phyloP scores from a whole-genome alignment of 2,113 vertebrate species.

The Grammomys dolichurus region DNA sequence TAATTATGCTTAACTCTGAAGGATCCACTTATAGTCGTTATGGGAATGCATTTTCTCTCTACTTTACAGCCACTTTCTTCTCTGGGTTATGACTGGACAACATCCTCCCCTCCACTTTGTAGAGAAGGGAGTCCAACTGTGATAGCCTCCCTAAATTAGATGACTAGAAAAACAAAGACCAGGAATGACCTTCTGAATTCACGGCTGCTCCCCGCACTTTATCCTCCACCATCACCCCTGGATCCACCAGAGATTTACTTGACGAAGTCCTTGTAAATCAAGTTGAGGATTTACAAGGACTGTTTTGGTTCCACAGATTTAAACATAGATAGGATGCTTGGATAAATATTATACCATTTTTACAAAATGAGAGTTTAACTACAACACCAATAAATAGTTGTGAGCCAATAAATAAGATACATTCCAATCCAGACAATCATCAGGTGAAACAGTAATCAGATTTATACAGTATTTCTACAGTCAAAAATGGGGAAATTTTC shows the following conservation, averaged over 20 bases:
- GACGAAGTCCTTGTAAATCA: conserved; percentile 69
- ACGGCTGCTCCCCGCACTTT: conserved; percentile 25
- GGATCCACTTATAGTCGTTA: neutral
- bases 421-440: conserved; percentile 72
- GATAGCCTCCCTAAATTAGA: conserved; percentile 67
- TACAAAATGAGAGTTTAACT: conserved; percentile 65
- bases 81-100: conserved; percentile 27
- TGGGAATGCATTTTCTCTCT: neutral
- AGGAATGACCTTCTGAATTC: conserved; percentile 50
- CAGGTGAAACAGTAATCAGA: conserved; percentile 58
- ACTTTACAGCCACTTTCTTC: neutral
- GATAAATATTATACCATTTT: conserved; percentile 71
- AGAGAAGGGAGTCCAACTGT: conserved; percentile 39
- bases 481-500: conserved; percentile 1
- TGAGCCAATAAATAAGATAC: conserved; percentile 75
- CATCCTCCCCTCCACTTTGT: conserved; percentile 62
- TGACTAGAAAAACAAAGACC: conserved; percentile 62
- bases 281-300: conserved; percentile 70
- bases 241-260: conserved; percentile 61
- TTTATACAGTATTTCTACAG: conserved; percentile 52
- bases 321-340: conserved; percentile 71
- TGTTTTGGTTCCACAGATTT: conserved; percentile 67
- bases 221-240: neutral
- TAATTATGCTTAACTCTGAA: neutral
- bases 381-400: conserved; percentile 66